phyloP scores from a whole-genome alignment of 2,797 vertebrate species.

The Mus spretus region DNA sequence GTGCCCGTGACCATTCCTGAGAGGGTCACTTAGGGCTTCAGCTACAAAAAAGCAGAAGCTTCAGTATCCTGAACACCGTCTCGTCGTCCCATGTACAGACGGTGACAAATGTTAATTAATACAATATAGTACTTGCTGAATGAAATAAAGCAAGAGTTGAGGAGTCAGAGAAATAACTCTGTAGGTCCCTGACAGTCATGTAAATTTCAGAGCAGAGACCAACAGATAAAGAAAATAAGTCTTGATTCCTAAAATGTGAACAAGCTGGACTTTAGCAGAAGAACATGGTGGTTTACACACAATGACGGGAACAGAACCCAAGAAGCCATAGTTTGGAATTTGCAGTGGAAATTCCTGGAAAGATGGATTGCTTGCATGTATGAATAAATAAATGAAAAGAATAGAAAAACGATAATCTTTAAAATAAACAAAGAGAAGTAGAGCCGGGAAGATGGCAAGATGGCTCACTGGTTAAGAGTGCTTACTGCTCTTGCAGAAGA shows the following conservation, averaged over 20 bases:
- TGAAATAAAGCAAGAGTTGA: conserved; percentile 9
- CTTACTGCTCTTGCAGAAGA: not conserved
- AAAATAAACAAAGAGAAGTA: not conserved
- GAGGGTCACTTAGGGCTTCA: not conserved
- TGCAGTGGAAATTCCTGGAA: not conserved
- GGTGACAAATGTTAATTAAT: not conserved
- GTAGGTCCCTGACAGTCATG: not conserved
- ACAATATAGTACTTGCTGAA: not conserved
- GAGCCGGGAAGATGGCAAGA: not conserved
- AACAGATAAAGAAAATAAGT: conserved; percentile 13
- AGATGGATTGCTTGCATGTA: not conserved
- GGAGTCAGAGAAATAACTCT: not conserved
- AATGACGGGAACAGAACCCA: not conserved
- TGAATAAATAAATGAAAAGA: conserved; percentile 1
- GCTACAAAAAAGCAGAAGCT: not conserved
- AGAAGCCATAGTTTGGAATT: not conserved
- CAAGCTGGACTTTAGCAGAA: not conserved
- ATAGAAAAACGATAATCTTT: not conserved
- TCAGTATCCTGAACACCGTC: not conserved
- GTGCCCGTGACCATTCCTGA: not conserved
- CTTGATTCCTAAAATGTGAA: conserved; percentile 17
- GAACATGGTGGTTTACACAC: not conserved
- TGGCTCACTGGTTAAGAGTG: not conserved
- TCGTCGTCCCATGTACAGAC: not conserved
- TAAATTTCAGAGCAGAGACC: conserved; percentile 16